A percentile compares a stretch with the other conserved stretches of the same genome.
phyloP scores from a whole-genome alignment of 2,888 invertebrate genomes.

The Mongoloraphidia duomilia region DNA sequence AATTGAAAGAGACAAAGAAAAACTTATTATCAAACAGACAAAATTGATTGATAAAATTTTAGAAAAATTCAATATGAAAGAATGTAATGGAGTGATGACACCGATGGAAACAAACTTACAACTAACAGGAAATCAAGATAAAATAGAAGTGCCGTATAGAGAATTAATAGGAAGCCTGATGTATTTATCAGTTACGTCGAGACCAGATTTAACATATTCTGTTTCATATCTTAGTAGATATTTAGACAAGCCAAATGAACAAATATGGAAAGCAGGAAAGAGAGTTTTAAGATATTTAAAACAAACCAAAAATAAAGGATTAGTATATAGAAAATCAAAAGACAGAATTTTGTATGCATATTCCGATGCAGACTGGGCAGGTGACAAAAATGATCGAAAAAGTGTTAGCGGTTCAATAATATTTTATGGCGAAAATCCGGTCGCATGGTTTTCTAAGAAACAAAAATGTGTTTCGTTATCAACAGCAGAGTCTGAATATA shows the following conservation, averaged over 20 bases:
- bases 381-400: conserved; percentile 10
- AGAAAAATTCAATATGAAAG: conserved; percentile 11
- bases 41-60: conserved; percentile 10
- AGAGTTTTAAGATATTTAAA: conserved; percentile 13
- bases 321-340: conserved; percentile 5
- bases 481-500: conserved; percentile 8
- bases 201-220: conserved; percentile 14
- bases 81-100: conserved; percentile 10
- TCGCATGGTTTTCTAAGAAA: conserved; percentile 11
- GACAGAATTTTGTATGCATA: conserved; percentile 4
- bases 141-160: conserved; percentile 10
- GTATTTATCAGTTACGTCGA: conserved; percentile 11
- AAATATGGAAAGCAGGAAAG: conserved; percentile 13
- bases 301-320: conserved; percentile 8
- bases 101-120: conserved; percentile 14
- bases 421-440: conserved; percentile 11
- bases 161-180: conserved; percentile 10
- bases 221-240: conserved; percentile 11
- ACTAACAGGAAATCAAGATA: conserved; percentile 1
- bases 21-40: conserved; percentile 7
- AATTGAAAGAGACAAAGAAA: conserved; percentile 1
- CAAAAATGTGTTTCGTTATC: conserved; percentile 10
- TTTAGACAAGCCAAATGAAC: conserved; percentile 11
- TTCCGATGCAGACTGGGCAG: conserved; percentile 14
- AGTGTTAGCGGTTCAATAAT: conserved; percentile 11